Evolutionary conservation across 2,888 invertebrate genomes (phyloP).

Genomic region (Meloe dianella): DNA sequence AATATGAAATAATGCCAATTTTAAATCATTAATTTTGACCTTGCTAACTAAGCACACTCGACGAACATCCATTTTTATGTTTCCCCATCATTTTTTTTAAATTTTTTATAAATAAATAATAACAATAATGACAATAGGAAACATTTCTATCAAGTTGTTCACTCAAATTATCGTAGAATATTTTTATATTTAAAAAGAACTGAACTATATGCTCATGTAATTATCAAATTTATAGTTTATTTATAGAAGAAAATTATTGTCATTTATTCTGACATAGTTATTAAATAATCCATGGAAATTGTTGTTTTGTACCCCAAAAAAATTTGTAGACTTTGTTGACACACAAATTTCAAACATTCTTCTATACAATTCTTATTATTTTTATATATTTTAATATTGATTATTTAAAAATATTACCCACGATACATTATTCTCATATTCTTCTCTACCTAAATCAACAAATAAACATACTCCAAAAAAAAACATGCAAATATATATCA

Average conservation of each 20-base stretch:
- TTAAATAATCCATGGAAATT: not conserved
- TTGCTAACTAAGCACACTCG: not conserved
- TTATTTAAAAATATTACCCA: no score
- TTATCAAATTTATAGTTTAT: not conserved
- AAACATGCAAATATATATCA: not conserved
- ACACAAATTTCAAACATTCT: not conserved
- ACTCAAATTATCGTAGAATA: no score
- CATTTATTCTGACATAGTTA: not conserved
- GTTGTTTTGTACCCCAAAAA: not conserved
- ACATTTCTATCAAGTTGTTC: constrained; percentile 39
- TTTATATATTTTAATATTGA: not conserved
- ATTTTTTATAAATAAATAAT: constrained; percentile 9
- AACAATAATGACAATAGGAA: constrained; percentile 41
- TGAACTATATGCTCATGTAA: constrained; percentile 20
- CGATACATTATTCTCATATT: not conserved
- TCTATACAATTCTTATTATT: no score
- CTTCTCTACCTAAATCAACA: not conserved
- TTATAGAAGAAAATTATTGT: no score
- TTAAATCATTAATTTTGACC: not conserved
- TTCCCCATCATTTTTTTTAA: constrained; percentile 22
- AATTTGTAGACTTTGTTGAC: not conserved
- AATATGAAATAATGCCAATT: constrained; percentile 22
- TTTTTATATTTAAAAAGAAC: constrained; percentile 22
- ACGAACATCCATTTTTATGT: constrained; percentile 8
- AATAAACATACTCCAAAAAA: not conserved